Conservation (phyloP, 2,797 vertebrate species). For the Myotis pilosus region DNA sequence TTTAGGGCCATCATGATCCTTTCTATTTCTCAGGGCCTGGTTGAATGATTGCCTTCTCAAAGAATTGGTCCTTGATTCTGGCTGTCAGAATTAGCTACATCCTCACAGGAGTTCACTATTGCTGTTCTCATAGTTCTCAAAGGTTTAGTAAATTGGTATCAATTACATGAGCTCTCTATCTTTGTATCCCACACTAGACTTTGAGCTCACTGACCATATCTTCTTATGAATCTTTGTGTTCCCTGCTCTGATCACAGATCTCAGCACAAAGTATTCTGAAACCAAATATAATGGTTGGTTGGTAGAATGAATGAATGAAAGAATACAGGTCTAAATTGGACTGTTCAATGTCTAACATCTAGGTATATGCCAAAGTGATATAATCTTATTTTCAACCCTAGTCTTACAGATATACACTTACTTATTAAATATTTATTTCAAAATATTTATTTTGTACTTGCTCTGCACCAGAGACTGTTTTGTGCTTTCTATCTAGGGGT, state of each 20-base stretch:
- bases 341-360: not conserved
- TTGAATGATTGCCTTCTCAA: not conserved
- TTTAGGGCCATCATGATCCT: not conserved
- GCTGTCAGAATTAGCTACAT: not conserved
- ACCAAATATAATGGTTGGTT: not conserved
- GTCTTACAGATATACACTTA: not conserved
- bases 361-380: not conserved
- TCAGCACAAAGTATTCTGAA: not conserved
- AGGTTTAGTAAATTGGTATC: not conserved
- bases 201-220: not conserved
- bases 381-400: not conserved
- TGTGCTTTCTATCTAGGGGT: not conserved
- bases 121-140: not conserved
- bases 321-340: not conserved
- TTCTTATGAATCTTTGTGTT: not conserved
- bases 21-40: not conserved
- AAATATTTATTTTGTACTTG: not conserved
- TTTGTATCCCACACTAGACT: not conserved
- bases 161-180: not conserved
- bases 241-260: not conserved
- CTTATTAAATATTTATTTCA: not conserved
- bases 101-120: not conserved
- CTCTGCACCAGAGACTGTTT: not conserved
- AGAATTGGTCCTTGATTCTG: not conserved
- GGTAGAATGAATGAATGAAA: not conserved